These are phyloP conservation scores for Micropoecilia bifurca DNA, from an alignment of 2,797 vertebrate species.

Conservation along the genomic window DNA sequence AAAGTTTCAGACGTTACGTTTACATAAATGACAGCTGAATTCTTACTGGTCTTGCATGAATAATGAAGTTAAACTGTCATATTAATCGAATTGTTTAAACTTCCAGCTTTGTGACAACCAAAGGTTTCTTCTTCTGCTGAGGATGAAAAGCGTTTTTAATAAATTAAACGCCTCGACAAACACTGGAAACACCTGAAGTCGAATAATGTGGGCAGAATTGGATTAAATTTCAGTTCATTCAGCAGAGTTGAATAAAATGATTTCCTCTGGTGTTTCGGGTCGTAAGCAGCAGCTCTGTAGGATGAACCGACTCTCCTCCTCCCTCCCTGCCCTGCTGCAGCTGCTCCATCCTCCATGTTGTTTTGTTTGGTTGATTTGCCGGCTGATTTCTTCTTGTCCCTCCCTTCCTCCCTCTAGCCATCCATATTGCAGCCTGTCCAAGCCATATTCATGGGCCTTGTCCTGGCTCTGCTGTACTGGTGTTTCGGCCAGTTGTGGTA, in stretches of 20 bases:
- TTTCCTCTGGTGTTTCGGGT: not conserved
- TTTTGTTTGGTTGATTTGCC: conserved; percentile 70
- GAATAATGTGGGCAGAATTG: not conserved
- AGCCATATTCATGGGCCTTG: conserved; percentile 99
- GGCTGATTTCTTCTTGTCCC: conserved; percentile 74
- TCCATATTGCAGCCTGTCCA: conserved; percentile 99
- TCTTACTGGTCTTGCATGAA: not conserved
- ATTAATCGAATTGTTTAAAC: not conserved
- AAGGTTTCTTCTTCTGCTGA: not conserved
- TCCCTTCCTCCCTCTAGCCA: conserved; percentile 90
- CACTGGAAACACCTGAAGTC: not conserved
- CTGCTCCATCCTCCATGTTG: conserved; percentile 72
- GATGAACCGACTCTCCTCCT: no score
- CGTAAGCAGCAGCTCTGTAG: not conserved
- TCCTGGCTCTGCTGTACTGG: conserved; percentile 99
- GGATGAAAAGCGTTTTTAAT: not conserved
- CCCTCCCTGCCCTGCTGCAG: conserved; percentile 26
- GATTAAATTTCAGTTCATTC: not conserved
- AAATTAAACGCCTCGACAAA: not conserved
- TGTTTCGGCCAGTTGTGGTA: conserved; percentile 99
- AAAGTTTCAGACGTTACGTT: not conserved
- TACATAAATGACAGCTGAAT: not conserved
- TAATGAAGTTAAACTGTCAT: not conserved
- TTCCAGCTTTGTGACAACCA: not conserved
- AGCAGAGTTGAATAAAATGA: not conserved